Evolutionary conservation across 2,113 vertebrate species (phyloP).

Genomic region (Raja brachyura): DNA sequence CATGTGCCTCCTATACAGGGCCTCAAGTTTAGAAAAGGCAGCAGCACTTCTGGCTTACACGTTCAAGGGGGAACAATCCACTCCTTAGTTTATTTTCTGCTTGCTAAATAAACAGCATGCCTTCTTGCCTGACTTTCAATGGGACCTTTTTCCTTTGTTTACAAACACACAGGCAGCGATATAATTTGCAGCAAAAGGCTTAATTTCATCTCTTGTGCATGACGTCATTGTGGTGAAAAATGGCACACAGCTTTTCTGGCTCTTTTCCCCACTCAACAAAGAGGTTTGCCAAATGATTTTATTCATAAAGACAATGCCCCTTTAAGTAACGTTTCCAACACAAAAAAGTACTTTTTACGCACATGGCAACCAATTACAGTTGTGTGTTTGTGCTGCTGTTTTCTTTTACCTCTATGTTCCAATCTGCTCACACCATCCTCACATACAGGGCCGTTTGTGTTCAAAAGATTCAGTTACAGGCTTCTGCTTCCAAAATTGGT

Average conservation of each 20-base stretch:
- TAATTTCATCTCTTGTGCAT: constrained; percentile 33
- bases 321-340: constrained; percentile 32
- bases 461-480: background rate
- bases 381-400: background rate
- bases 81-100: constrained; percentile 28
- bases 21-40: constrained; percentile 10
- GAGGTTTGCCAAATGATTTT: constrained; percentile 33
- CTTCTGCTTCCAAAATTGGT: background rate
- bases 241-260: constrained; percentile 7
- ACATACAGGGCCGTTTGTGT: constrained; percentile 4
- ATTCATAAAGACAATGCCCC: constrained; percentile 34
- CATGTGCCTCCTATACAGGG: background rate
- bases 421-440: constrained; percentile 19
- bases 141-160: constrained; percentile 36
- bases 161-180: constrained; percentile 29
- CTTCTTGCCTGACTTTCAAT: background rate
- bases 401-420: constrained; percentile 9
- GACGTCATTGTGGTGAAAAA: constrained; percentile 30
- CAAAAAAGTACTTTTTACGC: constrained; percentile 26
- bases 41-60: background rate
- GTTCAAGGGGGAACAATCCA: constrained; percentile 22
- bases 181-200: constrained; percentile 22
- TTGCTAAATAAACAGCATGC: constrained; percentile 32
- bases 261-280: constrained; percentile 18
- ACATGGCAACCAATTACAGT: constrained; percentile 20